Conservation (phyloP, 2,888 invertebrate genomes). For the Crioceris asparagi region DNA sequence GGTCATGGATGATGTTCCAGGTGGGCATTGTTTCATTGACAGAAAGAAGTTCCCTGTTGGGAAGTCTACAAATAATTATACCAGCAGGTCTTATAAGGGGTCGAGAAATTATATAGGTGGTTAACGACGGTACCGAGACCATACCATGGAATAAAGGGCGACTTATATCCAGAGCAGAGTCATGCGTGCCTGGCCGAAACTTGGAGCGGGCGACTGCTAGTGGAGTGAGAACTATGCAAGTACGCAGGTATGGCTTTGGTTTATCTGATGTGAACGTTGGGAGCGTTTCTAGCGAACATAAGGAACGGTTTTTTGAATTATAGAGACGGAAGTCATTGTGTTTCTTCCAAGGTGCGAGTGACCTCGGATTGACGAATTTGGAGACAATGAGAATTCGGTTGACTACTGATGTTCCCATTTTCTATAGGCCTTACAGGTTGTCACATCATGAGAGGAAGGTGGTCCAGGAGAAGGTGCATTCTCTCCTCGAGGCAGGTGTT, state of each 20-base stretch:
- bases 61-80: background rate
- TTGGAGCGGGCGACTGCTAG: background rate
- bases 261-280: no score
- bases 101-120: background rate
- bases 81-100: background rate
- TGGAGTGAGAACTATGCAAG: no score
- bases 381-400: constrained; percentile 10
- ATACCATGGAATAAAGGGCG: background rate
- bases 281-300: no score
- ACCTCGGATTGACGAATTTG: constrained; percentile 10
- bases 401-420: constrained; percentile 8
- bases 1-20: background rate
- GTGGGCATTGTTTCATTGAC: background rate
- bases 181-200: background rate
- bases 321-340: no score
- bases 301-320: no score
- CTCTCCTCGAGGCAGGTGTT: constrained; percentile 9
- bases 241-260: no score
- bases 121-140: background rate
- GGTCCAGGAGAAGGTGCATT: constrained; percentile 11
- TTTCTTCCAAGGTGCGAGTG: no score
- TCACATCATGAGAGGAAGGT: constrained; percentile 9
- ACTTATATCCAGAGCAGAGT: background rate
- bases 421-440: constrained; percentile 10
- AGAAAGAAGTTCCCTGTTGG: background rate